phyloP scores from a whole-genome alignment of 2,113 vertebrate species.

The Cheirogaleus medius region DNA sequence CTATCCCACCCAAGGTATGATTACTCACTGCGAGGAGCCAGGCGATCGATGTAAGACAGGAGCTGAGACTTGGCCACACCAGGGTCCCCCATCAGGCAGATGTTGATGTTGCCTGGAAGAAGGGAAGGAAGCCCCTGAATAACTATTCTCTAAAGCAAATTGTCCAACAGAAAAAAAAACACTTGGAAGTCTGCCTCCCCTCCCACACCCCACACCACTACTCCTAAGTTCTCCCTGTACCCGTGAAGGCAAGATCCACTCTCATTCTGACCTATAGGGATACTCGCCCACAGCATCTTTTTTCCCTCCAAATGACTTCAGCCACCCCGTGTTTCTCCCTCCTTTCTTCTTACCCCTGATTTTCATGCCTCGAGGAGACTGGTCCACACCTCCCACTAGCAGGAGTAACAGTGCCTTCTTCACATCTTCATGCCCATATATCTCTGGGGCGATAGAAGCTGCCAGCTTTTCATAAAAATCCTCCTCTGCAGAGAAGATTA shows the following conservation, averaged over 20 bases:
- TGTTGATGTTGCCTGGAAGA: slow-evolving; percentile 92
- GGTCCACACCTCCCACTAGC: slow-evolving; percentile 93
- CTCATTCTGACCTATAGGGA: accelerated
- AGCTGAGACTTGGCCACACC: slow-evolving; percentile 97
- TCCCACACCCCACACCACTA: background rate
- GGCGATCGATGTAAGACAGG: slow-evolving; percentile 93
- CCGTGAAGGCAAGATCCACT: background rate
- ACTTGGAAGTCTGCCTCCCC: background rate
- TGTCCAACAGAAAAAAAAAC: background rate
- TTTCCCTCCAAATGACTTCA: background rate
- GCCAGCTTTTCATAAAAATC: slow-evolving; percentile 95
- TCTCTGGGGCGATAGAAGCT: slow-evolving; percentile 94
- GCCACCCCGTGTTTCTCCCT: accelerated
- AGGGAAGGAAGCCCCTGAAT: background rate
- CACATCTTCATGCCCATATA: slow-evolving; percentile 95
- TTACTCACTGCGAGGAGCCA: slow-evolving; percentile 94
- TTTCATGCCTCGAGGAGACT: slow-evolving; percentile 94
- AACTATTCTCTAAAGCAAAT: background rate
- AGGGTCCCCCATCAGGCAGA: slow-evolving; percentile 97
- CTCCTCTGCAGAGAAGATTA: slow-evolving; percentile 85
- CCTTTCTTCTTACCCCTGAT: slow-evolving; percentile 89
- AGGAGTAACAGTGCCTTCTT: slow-evolving; percentile 95
- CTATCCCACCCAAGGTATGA: background rate
- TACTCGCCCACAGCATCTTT: background rate
- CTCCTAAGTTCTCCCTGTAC: background rate